Evolutionary conservation across 2,797 vertebrate species (phyloP), one percentile per base, ranked within the genome.

Genomic region (Rhodeus uyekii): DNA sequence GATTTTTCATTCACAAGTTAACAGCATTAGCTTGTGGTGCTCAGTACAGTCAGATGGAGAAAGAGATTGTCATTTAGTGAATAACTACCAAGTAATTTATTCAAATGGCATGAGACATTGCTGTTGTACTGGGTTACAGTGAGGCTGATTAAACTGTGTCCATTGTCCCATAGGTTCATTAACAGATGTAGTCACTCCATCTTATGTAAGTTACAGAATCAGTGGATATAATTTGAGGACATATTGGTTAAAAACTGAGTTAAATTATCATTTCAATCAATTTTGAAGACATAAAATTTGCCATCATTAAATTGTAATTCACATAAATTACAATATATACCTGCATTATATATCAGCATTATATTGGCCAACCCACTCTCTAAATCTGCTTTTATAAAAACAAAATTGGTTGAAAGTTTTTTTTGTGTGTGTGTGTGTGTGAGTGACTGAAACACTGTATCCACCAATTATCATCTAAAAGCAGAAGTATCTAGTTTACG

Each of bases 61-160:
- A 46, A 22, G 18, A 63, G 60, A 4, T 48, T 53, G 27, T 39
- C 22, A 36, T 64, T 68, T 53, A n/a, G 16, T 53, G 12, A 68
- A 39, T 78, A 78, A 50, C 76, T 24, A 46, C 27, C 1, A 32
- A 78, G 76, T 77, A 22, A 61, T 61, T 7, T 46, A 67, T 78
- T 19, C 14, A 22, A 55, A 8, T 79, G 2, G 16, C 36, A 44
- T 34, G 12, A 58, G 10, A 79, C 32, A 38, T 29, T 32, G n/a
- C 63, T 32, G 48, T 68, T 22, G 10, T 13, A 42, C 64, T 46
- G 1, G 50, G 34, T 55, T 19, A 58, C 50, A 75, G 8, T 18
- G 19, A 39, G 58, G 48, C 29, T 72, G 19, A 72, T 50, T n/a
- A n/a, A 53, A n/a, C 46, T n/a, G 5, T 22, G 67, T 48, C 27